These are phyloP conservation scores for Pholis gunnellus DNA, from an alignment of 2,113 vertebrate genomes.

Conservation along the genomic window DNA sequence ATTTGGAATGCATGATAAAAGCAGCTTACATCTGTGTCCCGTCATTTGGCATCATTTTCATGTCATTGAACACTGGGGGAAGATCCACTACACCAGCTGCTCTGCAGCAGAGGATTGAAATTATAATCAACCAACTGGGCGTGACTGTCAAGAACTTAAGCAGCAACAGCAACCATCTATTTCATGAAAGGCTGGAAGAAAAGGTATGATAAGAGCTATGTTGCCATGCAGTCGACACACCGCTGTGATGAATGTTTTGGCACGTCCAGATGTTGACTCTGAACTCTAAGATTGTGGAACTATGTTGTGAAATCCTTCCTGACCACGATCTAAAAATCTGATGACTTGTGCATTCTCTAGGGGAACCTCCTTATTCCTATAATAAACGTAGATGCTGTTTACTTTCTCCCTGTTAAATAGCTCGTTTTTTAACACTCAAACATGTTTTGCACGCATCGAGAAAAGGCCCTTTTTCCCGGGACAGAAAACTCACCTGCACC, in stretches of 20 bases:
- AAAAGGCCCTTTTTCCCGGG: background rate
- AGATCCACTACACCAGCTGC: conserved; percentile 52
- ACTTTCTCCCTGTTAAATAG: background rate
- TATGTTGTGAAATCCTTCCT: conserved; percentile 38
- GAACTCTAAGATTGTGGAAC: conserved; percentile 14
- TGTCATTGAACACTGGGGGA: conserved; percentile 49
- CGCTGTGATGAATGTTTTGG: background rate
- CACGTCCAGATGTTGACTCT: conserved; percentile 28
- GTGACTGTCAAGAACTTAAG: background rate
- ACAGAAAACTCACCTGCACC: background rate
- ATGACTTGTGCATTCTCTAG: conserved; percentile 25
- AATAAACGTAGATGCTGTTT: conserved; percentile 2
- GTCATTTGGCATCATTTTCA: conserved; percentile 63
- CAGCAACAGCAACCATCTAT: conserved; percentile 1
- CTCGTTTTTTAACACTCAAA: background rate
- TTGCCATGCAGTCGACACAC: background rate
- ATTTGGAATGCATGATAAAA: conserved; percentile 38
- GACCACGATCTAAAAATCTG: conserved; percentile 20
- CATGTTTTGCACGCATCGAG: background rate
- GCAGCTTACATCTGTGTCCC: conserved; percentile 45
- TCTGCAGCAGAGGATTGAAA: conserved; percentile 21
- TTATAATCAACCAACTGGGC: conserved; percentile 32
- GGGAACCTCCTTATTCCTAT: conserved; percentile 3
- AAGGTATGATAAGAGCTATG: background rate
- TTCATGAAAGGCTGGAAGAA: background rate